Evolutionary conservation across 1,140 invertebrate species (phyloP).

Genomic region (Philaenus spumarius): DNA sequence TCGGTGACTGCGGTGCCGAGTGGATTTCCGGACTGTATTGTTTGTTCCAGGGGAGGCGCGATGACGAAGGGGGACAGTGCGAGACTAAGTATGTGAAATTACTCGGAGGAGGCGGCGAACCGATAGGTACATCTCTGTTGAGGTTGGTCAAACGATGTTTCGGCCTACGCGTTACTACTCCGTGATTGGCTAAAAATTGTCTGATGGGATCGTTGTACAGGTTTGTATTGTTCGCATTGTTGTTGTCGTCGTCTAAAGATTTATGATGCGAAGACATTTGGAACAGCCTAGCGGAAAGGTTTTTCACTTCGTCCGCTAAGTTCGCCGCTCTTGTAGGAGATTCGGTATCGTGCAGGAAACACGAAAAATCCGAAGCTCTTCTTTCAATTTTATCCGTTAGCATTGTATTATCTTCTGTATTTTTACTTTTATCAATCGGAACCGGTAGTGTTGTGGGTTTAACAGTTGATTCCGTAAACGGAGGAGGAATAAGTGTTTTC

Average conservation of each 20-base stretch:
- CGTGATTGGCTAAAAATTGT: slow-evolving; percentile 18
- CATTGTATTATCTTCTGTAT: neutral
- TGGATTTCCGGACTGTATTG: slow-evolving; percentile 4
- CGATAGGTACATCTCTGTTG: slow-evolving; percentile 30
- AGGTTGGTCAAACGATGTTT: slow-evolving; percentile 31
- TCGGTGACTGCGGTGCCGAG: slow-evolving; percentile 19
- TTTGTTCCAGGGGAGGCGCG: too few species aligned
- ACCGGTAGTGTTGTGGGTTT: too few species aligned
- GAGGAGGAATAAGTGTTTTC: neutral
- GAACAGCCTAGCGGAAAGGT: slow-evolving; percentile 66
- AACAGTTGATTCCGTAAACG: neutral
- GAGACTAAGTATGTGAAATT: slow-evolving; percentile 24
- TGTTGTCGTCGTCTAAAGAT: slow-evolving; percentile 44
- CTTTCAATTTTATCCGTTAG: slow-evolving; percentile 46
- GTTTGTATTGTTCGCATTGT: slow-evolving; percentile 13
- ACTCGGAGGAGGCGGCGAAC: slow-evolving; percentile 24
- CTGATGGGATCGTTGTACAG: slow-evolving; percentile 11
- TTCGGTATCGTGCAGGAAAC: slow-evolving; percentile 49
- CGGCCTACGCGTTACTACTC: slow-evolving; percentile 18
- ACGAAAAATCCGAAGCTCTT: slow-evolving; percentile 65
- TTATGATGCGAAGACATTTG: slow-evolving; percentile 43
- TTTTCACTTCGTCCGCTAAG: slow-evolving; percentile 71
- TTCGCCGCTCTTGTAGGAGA: slow-evolving; percentile 51
- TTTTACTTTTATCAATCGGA: neutral
- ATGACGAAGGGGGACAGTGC: neutral